These are phyloP conservation scores for Heliconius sara DNA, from an alignment of 2,888 invertebrate species.

Conservation along the genomic window DNA sequence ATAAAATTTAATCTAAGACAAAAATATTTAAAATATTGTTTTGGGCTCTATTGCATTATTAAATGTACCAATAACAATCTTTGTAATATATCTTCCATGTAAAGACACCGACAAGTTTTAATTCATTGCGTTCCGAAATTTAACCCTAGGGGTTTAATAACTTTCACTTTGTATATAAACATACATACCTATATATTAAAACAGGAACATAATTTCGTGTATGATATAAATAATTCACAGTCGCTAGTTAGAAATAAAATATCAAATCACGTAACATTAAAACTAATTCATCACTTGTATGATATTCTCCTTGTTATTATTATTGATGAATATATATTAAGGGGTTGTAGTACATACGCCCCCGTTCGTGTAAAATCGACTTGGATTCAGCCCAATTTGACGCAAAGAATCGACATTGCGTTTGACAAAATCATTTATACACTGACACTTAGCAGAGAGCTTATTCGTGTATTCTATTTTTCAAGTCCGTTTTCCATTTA, in stretches of 20 bases:
- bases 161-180: too few relatives aligned
- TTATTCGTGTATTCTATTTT: slow-evolving; percentile 7
- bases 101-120: too few relatives aligned
- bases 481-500: not conserved
- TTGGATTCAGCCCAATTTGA: slow-evolving; percentile 69
- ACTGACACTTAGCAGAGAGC: slow-evolving; percentile 18
- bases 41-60: too few relatives aligned
- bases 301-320: slow-evolving; percentile 55
- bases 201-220: too few relatives aligned
- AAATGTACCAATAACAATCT: too few relatives aligned
- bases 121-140: too few relatives aligned
- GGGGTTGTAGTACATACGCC: slow-evolving; percentile 55
- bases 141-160: too few relatives aligned
- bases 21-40: too few relatives aligned
- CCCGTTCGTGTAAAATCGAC: slow-evolving; percentile 70
- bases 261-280: not conserved
- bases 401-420: slow-evolving; percentile 43
- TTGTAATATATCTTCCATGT: too few relatives aligned
- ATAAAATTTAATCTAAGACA: too few relatives aligned
- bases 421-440: slow-evolving; percentile 28
- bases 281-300: slow-evolving; percentile 43
- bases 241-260: not conserved
- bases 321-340: slow-evolving; percentile 55
- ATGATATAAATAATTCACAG: too few relatives aligned
- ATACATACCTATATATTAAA: too few relatives aligned